These are phyloP conservation scores for Trichogramma evanescens DNA, from an alignment of 2,888 invertebrate genomes.

Conservation along the genomic window DNA sequence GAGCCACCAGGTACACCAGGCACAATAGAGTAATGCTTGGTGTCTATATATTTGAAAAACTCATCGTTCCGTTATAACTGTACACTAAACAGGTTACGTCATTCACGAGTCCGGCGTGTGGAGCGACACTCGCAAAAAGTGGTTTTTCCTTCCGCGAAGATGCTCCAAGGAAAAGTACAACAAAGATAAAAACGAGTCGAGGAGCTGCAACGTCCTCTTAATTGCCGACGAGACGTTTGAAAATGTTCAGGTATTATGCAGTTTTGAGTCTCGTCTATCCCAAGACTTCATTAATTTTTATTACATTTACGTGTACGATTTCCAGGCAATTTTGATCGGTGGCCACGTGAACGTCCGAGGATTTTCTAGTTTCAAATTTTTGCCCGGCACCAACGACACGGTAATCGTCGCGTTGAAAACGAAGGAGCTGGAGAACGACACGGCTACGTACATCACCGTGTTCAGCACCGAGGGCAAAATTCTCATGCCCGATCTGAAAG, in stretches of 20 bases:
- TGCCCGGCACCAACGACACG: constrained; percentile 81
- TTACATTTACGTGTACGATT: constrained; percentile 12
- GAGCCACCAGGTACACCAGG: constrained; percentile 82
- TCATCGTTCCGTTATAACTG: not conserved
- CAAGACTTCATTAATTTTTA: not conserved
- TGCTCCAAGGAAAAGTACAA: constrained; percentile 82
- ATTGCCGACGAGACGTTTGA: constrained; percentile 71
- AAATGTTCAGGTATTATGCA: constrained; percentile 55
- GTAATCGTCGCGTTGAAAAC: constrained; percentile 89
- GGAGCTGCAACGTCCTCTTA: constrained; percentile 83
- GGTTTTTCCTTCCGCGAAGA: constrained; percentile 91
- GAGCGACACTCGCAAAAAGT: constrained; percentile 73
- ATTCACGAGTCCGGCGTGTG: constrained; percentile 93
- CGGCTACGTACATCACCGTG: constrained; percentile 79
- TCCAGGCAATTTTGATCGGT: constrained; percentile 52
- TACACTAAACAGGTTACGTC: constrained; percentile 69
- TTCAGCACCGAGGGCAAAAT: constrained; percentile 74
- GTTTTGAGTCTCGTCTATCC: too few relatives aligned
- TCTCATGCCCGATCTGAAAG: constrained; percentile 69
- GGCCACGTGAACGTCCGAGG: constrained; percentile 68
- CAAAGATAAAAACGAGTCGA: constrained; percentile 82
- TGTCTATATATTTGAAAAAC: constrained; percentile 56
- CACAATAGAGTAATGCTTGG: constrained; percentile 41
- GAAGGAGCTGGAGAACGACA: constrained; percentile 82
- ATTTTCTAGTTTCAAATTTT: constrained; percentile 95